Evolutionary conservation across 2,888 invertebrate genomes (phyloP).

Genomic region (Thecophora atra): DNA sequence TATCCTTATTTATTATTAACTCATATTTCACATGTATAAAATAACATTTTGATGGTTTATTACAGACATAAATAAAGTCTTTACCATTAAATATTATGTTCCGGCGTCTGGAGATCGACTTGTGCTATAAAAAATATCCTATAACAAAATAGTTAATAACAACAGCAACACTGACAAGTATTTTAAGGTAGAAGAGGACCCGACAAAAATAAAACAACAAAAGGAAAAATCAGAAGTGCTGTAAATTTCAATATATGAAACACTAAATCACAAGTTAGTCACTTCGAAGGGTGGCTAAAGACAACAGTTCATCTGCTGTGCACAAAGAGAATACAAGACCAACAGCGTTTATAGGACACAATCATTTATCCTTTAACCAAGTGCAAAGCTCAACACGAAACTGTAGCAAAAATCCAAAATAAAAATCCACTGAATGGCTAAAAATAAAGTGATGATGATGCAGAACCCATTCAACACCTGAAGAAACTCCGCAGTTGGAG

Average conservation of each 20-base stretch:
- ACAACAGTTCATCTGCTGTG: not conserved
- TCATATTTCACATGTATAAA: no score
- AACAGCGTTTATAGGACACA: not conserved
- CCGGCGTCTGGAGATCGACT: no score
- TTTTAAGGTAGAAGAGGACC: no score
- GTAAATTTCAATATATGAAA: not conserved
- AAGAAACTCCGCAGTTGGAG: not conserved
- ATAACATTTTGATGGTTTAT: no score
- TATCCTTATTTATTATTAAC: no score
- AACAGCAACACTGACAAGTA: no score
- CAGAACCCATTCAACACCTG: not conserved
- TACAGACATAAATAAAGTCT: no score
- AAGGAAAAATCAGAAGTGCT: not conserved
- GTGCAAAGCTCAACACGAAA: not conserved
- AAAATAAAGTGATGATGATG: not conserved
- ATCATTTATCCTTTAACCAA: constrained; percentile 1
- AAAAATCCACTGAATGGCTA: constrained; percentile 1
- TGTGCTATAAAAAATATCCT: no score
- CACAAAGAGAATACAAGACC: not conserved
- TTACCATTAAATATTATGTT: no score
- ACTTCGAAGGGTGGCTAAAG: not conserved
- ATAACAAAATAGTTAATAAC: no score
- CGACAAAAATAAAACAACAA: no score
- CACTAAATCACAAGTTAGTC: not conserved
- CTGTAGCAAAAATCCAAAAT: not conserved